Conservation (phyloP, 2,888 invertebrate species). For the Gastracanthus pulcherrimus region DNA sequence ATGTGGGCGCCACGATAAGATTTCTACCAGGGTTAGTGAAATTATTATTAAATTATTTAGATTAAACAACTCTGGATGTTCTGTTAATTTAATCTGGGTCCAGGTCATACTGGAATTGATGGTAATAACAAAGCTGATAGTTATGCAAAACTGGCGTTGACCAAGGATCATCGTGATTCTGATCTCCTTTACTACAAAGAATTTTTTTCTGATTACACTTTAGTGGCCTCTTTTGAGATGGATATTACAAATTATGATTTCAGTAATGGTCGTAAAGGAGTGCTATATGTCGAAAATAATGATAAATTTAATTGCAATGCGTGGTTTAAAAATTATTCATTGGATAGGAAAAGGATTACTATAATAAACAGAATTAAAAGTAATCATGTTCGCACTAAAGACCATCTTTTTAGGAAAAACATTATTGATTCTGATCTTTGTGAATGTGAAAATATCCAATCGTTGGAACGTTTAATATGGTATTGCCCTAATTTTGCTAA, state of each 20-base stretch:
- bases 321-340: not conserved
- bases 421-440: not conserved
- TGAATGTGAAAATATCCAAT: not conserved
- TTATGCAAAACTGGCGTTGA: not conserved
- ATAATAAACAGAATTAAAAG: constrained; percentile 5
- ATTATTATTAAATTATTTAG: not conserved
- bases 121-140: not conserved
- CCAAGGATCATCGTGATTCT: not conserved
- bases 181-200: not conserved
- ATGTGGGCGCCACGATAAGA: too few species aligned
- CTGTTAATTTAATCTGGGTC: not conserved
- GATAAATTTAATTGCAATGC: too few species aligned
- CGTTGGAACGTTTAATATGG: not conserved
- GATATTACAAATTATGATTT: not conserved
- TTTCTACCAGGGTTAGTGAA: too few species aligned
- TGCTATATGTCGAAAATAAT: not conserved
- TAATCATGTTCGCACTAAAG: not conserved
- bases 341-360: not conserved
- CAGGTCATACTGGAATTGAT: not conserved
- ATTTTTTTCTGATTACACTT: not conserved
- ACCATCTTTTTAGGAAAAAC: not conserved
- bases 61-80: not conserved
- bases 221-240: not conserved
- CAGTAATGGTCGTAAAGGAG: not conserved
- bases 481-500: not conserved